Conservation (phyloP, 2,797 vertebrate genomes). For the Falco naumanni region DNA sequence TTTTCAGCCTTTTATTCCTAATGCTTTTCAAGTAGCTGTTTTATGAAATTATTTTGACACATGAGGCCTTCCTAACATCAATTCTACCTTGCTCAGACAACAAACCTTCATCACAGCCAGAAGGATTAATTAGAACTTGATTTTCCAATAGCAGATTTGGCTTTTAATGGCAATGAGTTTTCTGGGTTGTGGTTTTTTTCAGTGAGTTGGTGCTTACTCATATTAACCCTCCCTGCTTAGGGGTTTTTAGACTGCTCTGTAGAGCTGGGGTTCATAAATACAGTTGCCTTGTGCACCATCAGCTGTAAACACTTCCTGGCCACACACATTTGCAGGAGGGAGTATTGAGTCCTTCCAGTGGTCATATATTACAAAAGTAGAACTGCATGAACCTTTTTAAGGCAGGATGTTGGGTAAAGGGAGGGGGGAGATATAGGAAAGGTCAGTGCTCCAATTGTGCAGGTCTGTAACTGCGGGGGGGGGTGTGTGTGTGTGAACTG, state of each 20-base stretch:
- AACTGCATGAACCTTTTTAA: background rate
- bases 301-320: background rate
- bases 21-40: conserved; percentile 11
- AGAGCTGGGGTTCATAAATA: background rate
- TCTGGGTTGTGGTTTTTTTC: background rate
- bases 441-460: background rate
- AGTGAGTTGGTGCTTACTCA: background rate
- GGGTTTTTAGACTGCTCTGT: background rate
- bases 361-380: background rate
- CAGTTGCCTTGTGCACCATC: background rate
- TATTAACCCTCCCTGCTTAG: background rate
- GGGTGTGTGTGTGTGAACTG: background rate
- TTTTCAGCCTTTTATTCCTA: background rate
- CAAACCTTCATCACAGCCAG: background rate
- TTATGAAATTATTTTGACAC: background rate
- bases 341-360: background rate
- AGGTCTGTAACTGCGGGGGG: background rate
- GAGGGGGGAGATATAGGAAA: background rate
- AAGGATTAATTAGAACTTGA: background rate
- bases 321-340: background rate
- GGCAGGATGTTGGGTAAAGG: background rate
- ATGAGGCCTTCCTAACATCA: background rate
- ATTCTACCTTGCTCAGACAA: background rate
- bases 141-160: background rate
- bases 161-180: background rate